A percentile compares a stretch with the other conserved stretches of the same genome.
phyloP scores from a whole-genome alignment of 2,797 vertebrate genomes.

The Chrysocyon brachyurus region DNA sequence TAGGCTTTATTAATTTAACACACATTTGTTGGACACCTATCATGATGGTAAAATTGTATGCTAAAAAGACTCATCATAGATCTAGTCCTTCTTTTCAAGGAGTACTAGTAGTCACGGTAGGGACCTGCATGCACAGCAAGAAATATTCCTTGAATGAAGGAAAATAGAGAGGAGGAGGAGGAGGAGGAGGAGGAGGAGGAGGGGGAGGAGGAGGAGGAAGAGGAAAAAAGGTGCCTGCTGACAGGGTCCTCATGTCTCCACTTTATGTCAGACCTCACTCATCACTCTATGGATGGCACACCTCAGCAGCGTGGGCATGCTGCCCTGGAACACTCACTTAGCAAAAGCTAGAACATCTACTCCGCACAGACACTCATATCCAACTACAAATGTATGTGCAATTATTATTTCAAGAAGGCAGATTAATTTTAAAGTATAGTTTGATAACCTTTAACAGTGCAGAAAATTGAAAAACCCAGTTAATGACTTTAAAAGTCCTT shows the following conservation, averaged over 20 bases:
- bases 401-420: slow-evolving; percentile 49
- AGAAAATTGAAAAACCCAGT: slow-evolving; percentile 24
- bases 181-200: background rate
- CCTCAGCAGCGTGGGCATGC: background rate
- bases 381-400: background rate
- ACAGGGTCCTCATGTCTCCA: background rate
- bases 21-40: background rate
- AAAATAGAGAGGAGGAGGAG: background rate
- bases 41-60: background rate
- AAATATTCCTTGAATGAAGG: background rate
- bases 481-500: slow-evolving; percentile 48
- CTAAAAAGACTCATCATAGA: background rate
- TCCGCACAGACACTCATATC: background rate
- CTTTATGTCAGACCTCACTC: background rate
- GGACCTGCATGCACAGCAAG: background rate
- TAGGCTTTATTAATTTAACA: background rate
- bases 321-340: background rate
- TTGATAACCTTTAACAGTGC: slow-evolving; percentile 51
- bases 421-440: slow-evolving; percentile 55
- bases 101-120: background rate
- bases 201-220: too few species aligned
- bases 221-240: background rate
- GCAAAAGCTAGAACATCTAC: background rate
- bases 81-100: background rate
- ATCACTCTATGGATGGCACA: background rate